These are phyloP conservation scores for Heliconius ethilla DNA, from an alignment of 2,888 invertebrate species.

Conservation along the genomic window DNA sequence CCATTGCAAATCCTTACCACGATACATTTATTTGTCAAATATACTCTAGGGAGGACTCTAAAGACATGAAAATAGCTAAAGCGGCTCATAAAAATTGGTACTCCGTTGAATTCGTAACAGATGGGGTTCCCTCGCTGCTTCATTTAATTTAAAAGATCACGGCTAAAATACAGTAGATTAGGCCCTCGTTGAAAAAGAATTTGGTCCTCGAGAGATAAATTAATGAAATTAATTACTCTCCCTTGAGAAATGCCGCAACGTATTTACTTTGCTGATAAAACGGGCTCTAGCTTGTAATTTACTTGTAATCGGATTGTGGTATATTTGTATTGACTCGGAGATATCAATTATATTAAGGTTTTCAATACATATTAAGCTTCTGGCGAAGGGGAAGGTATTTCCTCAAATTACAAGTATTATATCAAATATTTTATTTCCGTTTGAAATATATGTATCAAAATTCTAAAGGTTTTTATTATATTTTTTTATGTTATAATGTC, in stretches of 20 bases:
- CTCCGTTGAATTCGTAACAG: conserved; percentile 41
- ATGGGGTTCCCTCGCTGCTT: conserved; percentile 50
- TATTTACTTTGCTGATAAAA: conserved; percentile 46
- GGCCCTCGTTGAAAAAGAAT: conserved; percentile 48
- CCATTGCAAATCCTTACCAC: conserved; percentile 68
- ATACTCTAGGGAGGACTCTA: conserved; percentile 56
- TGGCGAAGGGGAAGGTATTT: not conserved
- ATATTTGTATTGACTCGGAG: conserved; percentile 31
- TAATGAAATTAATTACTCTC: conserved; percentile 51
- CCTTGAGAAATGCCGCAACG: conserved; percentile 45
- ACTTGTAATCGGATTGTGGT: conserved; percentile 39
- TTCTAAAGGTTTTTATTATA: not conserved
- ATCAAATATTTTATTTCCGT: not conserved
- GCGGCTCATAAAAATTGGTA: conserved; percentile 32
- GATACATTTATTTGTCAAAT: conserved; percentile 76
- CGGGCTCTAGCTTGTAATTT: conserved; percentile 32
- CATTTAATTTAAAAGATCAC: conserved; percentile 58
- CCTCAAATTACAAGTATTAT: not conserved
- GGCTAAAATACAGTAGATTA: conserved; percentile 50
- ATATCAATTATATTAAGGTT: conserved; percentile 33
- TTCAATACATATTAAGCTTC: conserved; percentile 14
- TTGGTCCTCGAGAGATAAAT: conserved; percentile 49
- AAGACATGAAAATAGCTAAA: conserved; percentile 41
- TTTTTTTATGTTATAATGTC: not conserved
- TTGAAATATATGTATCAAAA: not conserved